A percentile compares a stretch with the other conserved stretches of the same genome.
Conservation (phyloP, 2,888 invertebrate species). For the Sphaerophoria rueppellii region DNA sequence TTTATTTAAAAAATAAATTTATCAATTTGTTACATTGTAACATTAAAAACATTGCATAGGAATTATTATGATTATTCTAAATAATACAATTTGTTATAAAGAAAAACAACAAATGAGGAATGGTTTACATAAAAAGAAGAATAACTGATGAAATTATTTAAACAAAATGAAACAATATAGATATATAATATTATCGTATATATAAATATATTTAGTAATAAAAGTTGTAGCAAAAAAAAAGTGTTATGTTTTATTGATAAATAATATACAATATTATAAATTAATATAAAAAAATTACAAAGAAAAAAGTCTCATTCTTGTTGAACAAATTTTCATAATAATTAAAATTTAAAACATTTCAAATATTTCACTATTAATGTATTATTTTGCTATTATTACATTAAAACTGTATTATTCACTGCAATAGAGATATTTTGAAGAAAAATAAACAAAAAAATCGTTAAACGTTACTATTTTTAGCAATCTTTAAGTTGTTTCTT, state of each 20-base stretch:
- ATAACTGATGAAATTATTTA: slow-evolving; percentile 57
- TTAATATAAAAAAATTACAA: slow-evolving; percentile 44
- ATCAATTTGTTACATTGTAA: slow-evolving; percentile 51
- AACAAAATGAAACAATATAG: slow-evolving; percentile 59
- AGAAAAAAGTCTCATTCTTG: slow-evolving; percentile 66
- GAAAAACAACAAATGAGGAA: slow-evolving; percentile 32
- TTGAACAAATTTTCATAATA: slow-evolving; percentile 65
- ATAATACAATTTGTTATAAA: slow-evolving; percentile 58
- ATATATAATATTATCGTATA: slow-evolving; percentile 64
- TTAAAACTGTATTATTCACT: slow-evolving; percentile 60
- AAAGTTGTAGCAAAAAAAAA: slow-evolving; percentile 78
- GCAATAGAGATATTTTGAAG: slow-evolving; percentile 61
- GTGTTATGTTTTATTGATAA: slow-evolving; percentile 70
- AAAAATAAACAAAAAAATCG: slow-evolving; percentile 46
- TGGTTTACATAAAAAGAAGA: slow-evolving; percentile 57
- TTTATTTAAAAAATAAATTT: slow-evolving; percentile 17
- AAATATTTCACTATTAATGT: slow-evolving; percentile 52
- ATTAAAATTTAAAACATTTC: slow-evolving; percentile 43
- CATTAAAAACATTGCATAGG: slow-evolving; percentile 62
- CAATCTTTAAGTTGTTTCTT: slow-evolving; percentile 61
- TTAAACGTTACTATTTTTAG: slow-evolving; percentile 62
- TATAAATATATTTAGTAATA: slow-evolving; percentile 77
- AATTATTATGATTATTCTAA: slow-evolving; percentile 65
- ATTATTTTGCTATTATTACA: slow-evolving; percentile 63
- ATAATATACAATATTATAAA: slow-evolving; percentile 49